phyloP scores from a whole-genome alignment of 2,797 vertebrate species.

The Gallirallus australis region DNA sequence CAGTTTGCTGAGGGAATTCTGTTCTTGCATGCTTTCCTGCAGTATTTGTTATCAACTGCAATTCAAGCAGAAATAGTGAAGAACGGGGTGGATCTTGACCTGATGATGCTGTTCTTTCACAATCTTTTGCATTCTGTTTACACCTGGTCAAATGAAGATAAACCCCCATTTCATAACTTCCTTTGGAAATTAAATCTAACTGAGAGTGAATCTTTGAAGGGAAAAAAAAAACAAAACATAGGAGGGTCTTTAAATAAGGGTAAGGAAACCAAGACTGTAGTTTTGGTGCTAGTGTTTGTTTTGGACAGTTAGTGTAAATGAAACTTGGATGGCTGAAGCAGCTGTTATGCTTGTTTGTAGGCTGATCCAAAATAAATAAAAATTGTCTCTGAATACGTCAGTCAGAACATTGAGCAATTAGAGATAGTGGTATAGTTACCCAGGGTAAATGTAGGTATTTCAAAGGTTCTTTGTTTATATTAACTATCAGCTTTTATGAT shows the following conservation, averaged over 20 bases:
- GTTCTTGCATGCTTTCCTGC: not conserved
- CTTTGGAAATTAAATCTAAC: not conserved
- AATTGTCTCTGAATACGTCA: not conserved
- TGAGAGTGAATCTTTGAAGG: not conserved
- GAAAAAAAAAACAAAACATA: not conserved
- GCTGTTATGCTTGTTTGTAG: not conserved
- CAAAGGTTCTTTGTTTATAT: not conserved
- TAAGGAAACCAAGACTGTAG: not conserved
- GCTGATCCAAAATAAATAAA: constrained; percentile 49
- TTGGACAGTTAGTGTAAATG: not conserved
- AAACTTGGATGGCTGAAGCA: not conserved
- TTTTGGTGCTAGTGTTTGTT: not conserved
- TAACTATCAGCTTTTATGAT: not conserved
- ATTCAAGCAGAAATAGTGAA: not conserved
- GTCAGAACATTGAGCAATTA: not conserved
- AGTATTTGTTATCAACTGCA: not conserved
- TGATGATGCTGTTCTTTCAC: not conserved
- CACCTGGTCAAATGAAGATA: not conserved
- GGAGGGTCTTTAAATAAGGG: not conserved
- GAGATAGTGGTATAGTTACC: not conserved
- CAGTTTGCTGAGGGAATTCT: not conserved
- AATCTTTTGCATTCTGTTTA: not conserved
- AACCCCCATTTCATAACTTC: not conserved
- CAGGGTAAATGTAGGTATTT: not conserved
- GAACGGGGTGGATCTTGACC: not conserved